phyloP scores from a whole-genome alignment of 1,140 invertebrate genomes.

The Tachypleus tridentatus region DNA sequence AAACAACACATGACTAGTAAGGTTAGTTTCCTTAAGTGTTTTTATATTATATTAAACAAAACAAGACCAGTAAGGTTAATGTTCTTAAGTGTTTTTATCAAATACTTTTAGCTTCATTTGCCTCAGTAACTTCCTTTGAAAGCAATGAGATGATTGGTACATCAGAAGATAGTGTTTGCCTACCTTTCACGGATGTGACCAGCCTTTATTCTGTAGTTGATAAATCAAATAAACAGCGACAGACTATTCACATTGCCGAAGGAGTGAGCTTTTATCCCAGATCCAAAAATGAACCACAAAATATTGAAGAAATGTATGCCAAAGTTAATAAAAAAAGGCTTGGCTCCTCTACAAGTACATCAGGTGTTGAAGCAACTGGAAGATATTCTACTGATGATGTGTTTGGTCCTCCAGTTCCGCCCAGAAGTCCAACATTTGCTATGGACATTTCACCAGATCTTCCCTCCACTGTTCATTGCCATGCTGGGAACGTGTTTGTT shows the following conservation, averaged over 20 bases:
- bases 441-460: slow-evolving; percentile 11
- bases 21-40: no score
- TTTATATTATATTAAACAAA: no score
- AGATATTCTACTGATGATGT: slow-evolving; percentile 6
- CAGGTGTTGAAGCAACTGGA: slow-evolving; percentile 10
- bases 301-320: slow-evolving; percentile 73
- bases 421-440: slow-evolving; percentile 12
- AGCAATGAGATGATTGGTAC: no score
- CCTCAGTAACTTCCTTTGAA: no score
- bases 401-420: slow-evolving; percentile 16
- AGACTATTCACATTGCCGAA: slow-evolving; percentile 20
- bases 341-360: slow-evolving; percentile 7
- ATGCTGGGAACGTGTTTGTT: slow-evolving; percentile 9
- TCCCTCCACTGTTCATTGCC: slow-evolving; percentile 6
- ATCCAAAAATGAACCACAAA: slow-evolving; percentile 23
- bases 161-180: no score
- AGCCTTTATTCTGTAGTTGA: slow-evolving; percentile 17
- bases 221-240: slow-evolving; percentile 16
- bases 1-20: no score
- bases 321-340: slow-evolving; percentile 45
- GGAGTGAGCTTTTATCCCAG: slow-evolving; percentile 5
- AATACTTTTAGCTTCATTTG: no score
- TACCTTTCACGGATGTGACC: background rate
- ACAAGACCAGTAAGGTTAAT: no score
- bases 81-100: no score